Evolutionary conservation across 53 echinoderm and acorn worm species (phyloP).

Genomic region (Echinometra lucunter): DNA sequence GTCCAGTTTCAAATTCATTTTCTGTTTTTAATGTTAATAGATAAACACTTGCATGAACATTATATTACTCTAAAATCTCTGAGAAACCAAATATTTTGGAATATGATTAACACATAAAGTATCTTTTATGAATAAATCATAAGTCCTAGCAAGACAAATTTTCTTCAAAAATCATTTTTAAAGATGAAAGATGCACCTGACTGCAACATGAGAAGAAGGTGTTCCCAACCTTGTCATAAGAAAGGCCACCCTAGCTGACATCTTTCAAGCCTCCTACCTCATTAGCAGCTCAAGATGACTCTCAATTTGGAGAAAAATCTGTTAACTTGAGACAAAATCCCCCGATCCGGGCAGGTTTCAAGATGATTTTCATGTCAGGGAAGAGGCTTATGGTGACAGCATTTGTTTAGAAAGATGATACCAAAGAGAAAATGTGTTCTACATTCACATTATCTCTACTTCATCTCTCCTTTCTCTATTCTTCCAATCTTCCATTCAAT

Average conservation of each 20-base stretch:
- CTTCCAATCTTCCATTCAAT: background rate
- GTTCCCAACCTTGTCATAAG: background rate
- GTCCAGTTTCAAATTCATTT: too few relatives aligned
- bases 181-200: background rate
- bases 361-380: background rate
- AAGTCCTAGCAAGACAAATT: too few relatives aligned
- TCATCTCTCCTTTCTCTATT: background rate
- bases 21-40: too few relatives aligned
- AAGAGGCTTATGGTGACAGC: conserved; percentile 4
- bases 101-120: too few relatives aligned
- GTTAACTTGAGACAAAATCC: background rate
- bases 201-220: background rate
- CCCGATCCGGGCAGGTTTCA: background rate
- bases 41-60: too few relatives aligned
- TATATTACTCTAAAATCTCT: too few relatives aligned
- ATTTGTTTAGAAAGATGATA: conserved; percentile 44
- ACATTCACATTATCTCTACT: background rate
- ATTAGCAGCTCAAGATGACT: background rate
- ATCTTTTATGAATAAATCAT: too few relatives aligned
- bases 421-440: background rate
- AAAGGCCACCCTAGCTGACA: conserved; percentile 7
- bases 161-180: too few relatives aligned
- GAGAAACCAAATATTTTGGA: too few relatives aligned
- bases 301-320: background rate
- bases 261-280: conserved; percentile 22